These are phyloP conservation scores for Ectemnius lituratus DNA, from an alignment of 2,888 invertebrate species.

Conservation along the genomic window DNA sequence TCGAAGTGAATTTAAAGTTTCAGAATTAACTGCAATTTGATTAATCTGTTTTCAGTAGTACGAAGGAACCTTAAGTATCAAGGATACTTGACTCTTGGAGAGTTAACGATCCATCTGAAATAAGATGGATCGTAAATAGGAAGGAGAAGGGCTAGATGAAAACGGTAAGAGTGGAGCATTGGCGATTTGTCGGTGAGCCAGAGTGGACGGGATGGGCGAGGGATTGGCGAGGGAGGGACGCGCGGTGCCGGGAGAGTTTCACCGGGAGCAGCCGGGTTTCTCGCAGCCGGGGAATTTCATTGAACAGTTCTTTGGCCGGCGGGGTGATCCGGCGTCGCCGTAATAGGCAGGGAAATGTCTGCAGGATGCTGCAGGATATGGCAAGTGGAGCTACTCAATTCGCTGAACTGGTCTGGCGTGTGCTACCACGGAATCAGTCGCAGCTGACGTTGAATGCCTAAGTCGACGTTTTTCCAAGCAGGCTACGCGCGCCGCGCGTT, in stretches of 20 bases:
- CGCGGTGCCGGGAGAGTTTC: neutral
- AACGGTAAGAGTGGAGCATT: too few species aligned
- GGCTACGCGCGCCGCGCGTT: slow-evolving; percentile 28
- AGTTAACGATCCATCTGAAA: too few species aligned
- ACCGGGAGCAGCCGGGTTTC: slow-evolving; percentile 27
- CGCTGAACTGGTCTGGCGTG: slow-evolving; percentile 71
- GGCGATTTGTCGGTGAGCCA: too few species aligned
- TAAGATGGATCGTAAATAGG: too few species aligned
- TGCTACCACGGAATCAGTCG: slow-evolving; percentile 64
- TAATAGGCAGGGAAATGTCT: slow-evolving; percentile 69
- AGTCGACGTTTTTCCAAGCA: slow-evolving; percentile 65
- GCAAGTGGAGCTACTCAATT: slow-evolving; percentile 68
- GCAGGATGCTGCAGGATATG: slow-evolving; percentile 63
- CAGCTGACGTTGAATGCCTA: slow-evolving; percentile 68
- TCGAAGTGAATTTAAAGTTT: too few species aligned
- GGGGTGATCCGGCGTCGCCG: slow-evolving; percentile 59
- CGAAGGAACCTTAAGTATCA: too few species aligned
- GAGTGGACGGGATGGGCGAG: neutral
- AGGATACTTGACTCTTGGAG: too few species aligned
- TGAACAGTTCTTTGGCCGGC: slow-evolving; percentile 61
- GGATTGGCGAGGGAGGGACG: neutral
- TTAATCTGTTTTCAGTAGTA: too few species aligned
- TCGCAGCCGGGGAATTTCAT: slow-evolving; percentile 61
- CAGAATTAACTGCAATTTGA: too few species aligned
- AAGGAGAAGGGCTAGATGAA: too few species aligned